Evolutionary conservation across 2,888 invertebrate species (phyloP), one percentile per base, ranked within the genome.

Genomic region (Agrotis ipsilon): DNA sequence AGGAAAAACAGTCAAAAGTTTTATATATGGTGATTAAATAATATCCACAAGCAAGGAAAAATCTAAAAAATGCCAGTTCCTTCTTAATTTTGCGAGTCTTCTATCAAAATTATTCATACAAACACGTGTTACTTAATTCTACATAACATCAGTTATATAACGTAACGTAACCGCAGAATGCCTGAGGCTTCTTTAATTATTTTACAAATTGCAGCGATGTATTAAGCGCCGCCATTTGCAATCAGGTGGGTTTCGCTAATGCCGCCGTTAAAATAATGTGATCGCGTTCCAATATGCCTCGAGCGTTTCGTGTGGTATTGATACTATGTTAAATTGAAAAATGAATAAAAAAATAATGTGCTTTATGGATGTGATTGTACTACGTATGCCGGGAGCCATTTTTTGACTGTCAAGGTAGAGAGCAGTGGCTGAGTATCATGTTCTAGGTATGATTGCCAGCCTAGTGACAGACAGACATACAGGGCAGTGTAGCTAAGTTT

Each of bases 121-220:
- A 68, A 76, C 43, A 66, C 52, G 18, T 18, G 80, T 81, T 81
- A 83, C 45, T 54, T 71, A 80, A 83, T 82, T 59, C 72, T 39
- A 61, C 59, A 72, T 79, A 79, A 75, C 64, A 75, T 55, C n/a
- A 46, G 6, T 81, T 63, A 72, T 49, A 49, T 72, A 82, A 82
- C 54, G 48, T 55, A 54, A 67, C 61, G 19, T 68, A 63, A 48
- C 49, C 55, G n/a, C 65, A 74, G 63, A 74, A 78, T 68, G 76
- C 83, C 72, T 63, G 58, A 63, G 81, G 76, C 66, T 58, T 83
- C 73, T 75, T 75, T 83, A 83, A 82, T 83, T 78, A 75, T 79
- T 78, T 75, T 84, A 78, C 60, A 84, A 82, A 82, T 69, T 63
- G 76, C 80, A 65, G 43, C 69, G 43, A 72, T 76, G 45, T 83